Evolutionary conservation across 2,888 invertebrate species (phyloP), one percentile per base, ranked within the genome.

Genomic region (Incurvaria masculella): DNA sequence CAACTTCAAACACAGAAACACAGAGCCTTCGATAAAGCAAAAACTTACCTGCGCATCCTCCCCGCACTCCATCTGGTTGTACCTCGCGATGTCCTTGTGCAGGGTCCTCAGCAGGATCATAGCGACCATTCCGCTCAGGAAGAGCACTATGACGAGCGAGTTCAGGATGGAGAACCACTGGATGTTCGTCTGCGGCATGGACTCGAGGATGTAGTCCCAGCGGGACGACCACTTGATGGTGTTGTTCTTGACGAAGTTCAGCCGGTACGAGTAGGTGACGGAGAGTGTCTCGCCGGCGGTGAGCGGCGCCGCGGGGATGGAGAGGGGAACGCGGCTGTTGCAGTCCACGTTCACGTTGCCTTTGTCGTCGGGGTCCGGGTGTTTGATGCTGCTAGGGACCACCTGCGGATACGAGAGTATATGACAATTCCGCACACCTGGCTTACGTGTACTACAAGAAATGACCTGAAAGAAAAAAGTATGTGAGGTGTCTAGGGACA

Each of bases 101-200:
- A 99, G 78, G 0, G 98, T 99, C 52, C 98, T 82, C 56, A 99
- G 73, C 72, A 99, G 83, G 61, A 99, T 99, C 98, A 99, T 99
- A 21, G 97, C 98, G 16, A 99, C 97, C 98, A 99, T 99, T 56
- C 98, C 99, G 56, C 97, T 95, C 18, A 99, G 79, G 74, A 99
- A 99, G 26, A 97, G 75, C 2, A 96, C 96, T 61, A 99, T 99
- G 49, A 99, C 96, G 59, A 99, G 79, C 0, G 97, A 97, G 72
- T 99, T 99, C 52, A 99, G 81, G 62, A 99, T 99, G 55, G 96
- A 97, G 69, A 98, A 97, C 98, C 97, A 98, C 68, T 98, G 97
- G 59, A 98, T 97, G 66, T 97, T 97, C 1, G 97, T 94, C 66
- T 97, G 96, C 0, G 96, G 97, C 91, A 97, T 95, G 0, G 97